These are phyloP conservation scores for Halisarca cf. caerulea DNA, from an alignment of 37 sponge, comb jelly and placozoan species.

Conservation along the genomic window DNA sequence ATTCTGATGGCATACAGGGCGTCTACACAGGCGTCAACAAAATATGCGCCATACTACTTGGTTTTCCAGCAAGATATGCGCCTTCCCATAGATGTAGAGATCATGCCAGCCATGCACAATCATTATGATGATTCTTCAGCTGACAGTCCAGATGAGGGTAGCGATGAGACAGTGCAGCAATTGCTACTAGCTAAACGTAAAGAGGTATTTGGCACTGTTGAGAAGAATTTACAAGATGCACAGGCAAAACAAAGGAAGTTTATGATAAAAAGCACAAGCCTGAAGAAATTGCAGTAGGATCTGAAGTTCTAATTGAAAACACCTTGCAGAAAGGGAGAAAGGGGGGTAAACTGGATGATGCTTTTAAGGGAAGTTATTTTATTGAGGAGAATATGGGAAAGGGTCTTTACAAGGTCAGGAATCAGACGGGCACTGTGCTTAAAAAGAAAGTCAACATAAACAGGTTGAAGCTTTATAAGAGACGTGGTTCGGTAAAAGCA, in stretches of 20 bases:
- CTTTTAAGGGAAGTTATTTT: conserved; percentile 41
- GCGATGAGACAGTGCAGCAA: background rate
- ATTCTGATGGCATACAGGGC: conserved; percentile 33
- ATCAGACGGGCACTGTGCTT: too few species aligned
- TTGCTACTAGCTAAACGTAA: background rate
- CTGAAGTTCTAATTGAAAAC: background rate
- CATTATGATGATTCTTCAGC: too few species aligned
- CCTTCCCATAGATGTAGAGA: conserved; percentile 23
- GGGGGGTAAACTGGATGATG: conserved; percentile 39
- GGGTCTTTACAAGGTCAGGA: background rate
- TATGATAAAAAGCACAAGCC: conserved; percentile 30
- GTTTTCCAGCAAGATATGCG: background rate
- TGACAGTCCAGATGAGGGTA: too few species aligned
- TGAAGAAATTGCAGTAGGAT: background rate
- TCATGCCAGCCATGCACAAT: too few species aligned
- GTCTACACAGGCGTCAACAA: conserved; percentile 30
- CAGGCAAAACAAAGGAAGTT: conserved; percentile 14
- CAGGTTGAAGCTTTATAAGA: too few species aligned
- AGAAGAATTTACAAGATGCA: conserved; percentile 24
- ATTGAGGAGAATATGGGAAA: conserved; percentile 5
- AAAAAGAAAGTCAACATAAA: too few species aligned
- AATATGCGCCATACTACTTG: conserved; percentile 42
- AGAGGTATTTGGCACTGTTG: background rate
- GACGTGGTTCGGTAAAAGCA: too few species aligned
- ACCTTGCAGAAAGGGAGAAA: conserved; percentile 33